Evolutionary conservation across 2,113 vertebrate species (phyloP), one percentile per base, ranked within the genome.

Genomic region (Seriola rivoliana): DNA sequence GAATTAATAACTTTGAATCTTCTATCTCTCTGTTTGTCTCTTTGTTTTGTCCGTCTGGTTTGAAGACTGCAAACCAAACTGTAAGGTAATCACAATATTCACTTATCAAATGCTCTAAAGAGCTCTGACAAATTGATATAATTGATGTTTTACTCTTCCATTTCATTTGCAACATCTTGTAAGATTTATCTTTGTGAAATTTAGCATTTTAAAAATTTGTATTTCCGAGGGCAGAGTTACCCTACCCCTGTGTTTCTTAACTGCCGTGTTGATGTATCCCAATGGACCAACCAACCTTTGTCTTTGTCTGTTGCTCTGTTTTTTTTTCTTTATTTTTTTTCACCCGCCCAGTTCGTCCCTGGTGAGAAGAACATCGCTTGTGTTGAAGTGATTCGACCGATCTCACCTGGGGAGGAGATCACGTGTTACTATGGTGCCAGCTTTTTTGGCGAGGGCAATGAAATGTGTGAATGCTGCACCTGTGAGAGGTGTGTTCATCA

Each of bases 371-470:
- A 97, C 12, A 91, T 95, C 0, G 97, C 97, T 2, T 98, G 97
- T 16, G 97, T 98, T 32, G 97, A 97, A 87, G 97, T 96, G 82
- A 95, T 97, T 46, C 96, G 97, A 80, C 96, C 97, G 84, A 97
- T 97, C 8, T 96, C 95, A 80, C 97, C 97, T 0, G 97, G 96
- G 78, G 97, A 98, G 11, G 97, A 98, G 91, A 97, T 98, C 91
- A 98, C 97, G 0, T 98, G 97, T 93, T 98, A 96, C 95, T 98
- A 98, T 36, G 97, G 97, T 0, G 97, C 97, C 73, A 96, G 97
- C 89, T 98, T 98, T 94, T 98, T 98, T 3, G 97, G 97, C 0
- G 97, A 98, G 87, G 95, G 97, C 85, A 98, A 98, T 1, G 97
- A 98, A 90, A 96, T 96, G 94, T 98, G 97, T 67, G 97, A 98